Evolutionary conservation across 2,888 invertebrate genomes (phyloP).

Genomic region (Pseudococcus jackbeardsleyi): DNA sequence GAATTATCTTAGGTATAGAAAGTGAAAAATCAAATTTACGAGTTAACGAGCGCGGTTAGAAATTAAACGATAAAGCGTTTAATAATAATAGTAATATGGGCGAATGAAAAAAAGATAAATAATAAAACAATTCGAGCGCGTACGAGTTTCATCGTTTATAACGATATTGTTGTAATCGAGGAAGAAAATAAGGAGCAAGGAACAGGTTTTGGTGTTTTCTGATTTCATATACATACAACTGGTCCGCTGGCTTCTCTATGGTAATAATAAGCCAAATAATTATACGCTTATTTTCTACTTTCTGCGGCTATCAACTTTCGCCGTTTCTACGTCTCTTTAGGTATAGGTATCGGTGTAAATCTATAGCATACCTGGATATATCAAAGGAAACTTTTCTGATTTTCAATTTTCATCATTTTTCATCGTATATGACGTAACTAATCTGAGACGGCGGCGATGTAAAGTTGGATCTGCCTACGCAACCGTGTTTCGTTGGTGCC

Average conservation of each 20-base stretch:
- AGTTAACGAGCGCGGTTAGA: conserved; percentile 49
- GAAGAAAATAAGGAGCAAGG: conserved; percentile 34
- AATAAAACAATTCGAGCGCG: conserved; percentile 34
- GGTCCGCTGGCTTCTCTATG: conserved; percentile 41
- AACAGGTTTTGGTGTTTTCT: conserved; percentile 40
- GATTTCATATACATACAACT: conserved; percentile 31
- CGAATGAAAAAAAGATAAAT: conserved; percentile 19
- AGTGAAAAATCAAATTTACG: conserved; percentile 42
- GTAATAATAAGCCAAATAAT: conserved; percentile 61
- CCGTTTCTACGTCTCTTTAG: conserved; percentile 35
- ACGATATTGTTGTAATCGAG: conserved; percentile 38
- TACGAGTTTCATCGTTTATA: conserved; percentile 39
- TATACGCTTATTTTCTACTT: conserved; percentile 61
- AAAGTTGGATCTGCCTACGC: conserved; percentile 11
- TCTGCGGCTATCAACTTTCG: conserved; percentile 60
- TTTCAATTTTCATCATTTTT: conserved; percentile 35
- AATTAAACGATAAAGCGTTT: conserved; percentile 36
- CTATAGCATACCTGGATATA: neutral
- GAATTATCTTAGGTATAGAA: conserved; percentile 32
- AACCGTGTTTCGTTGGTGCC: neutral
- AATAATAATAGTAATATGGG: conserved; percentile 45
- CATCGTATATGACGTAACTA: neutral
- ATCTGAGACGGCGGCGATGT: neutral
- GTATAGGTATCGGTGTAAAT: neutral
- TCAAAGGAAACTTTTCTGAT: neutral